A percentile compares a stretch with the other conserved stretches of the same genome.
These are phyloP conservation scores for Corvus hawaiiensis DNA, from an alignment of 2,113 vertebrate genomes.

Conservation along the genomic window DNA sequence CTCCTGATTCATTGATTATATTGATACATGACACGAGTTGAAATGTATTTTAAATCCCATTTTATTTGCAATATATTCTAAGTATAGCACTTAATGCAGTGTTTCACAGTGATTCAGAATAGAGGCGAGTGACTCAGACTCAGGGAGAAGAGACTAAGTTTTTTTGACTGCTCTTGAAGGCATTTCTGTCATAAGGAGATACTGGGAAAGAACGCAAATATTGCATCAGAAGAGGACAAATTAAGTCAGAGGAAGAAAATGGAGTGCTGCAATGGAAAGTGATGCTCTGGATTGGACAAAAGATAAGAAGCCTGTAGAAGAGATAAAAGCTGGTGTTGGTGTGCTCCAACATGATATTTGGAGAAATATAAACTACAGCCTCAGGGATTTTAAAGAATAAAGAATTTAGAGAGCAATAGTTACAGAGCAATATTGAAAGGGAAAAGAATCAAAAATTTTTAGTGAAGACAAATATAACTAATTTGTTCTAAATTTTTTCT, in stretches of 20 bases:
- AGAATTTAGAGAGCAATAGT: not conserved
- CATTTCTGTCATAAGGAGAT: not conserved
- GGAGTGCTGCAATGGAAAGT: not conserved
- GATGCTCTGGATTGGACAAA: not conserved
- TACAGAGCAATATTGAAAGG: not conserved
- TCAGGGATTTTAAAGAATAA: not conserved
- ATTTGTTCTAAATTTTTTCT: not conserved
- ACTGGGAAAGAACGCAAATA: not conserved
- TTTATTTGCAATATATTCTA: not conserved
- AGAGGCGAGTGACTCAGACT: not conserved
- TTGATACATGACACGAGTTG: not conserved
- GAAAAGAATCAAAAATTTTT: not conserved
- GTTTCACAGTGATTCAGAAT: not conserved
- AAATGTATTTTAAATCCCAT: not conserved
- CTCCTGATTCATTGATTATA: not conserved
- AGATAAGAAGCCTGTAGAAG: not conserved
- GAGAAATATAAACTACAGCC: not conserved
- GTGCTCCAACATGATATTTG: not conserved
- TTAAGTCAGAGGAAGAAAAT: not conserved
- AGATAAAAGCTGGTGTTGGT: not conserved
- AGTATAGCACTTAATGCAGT: not conserved
- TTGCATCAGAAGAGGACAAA: not conserved
- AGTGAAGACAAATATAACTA: not conserved
- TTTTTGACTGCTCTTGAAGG: conserved; percentile 8
- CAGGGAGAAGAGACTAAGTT: not conserved